Base-by-base conservation (phyloP, 2,797 vertebrate species). In the Malacoctenus gilli region DNA sequence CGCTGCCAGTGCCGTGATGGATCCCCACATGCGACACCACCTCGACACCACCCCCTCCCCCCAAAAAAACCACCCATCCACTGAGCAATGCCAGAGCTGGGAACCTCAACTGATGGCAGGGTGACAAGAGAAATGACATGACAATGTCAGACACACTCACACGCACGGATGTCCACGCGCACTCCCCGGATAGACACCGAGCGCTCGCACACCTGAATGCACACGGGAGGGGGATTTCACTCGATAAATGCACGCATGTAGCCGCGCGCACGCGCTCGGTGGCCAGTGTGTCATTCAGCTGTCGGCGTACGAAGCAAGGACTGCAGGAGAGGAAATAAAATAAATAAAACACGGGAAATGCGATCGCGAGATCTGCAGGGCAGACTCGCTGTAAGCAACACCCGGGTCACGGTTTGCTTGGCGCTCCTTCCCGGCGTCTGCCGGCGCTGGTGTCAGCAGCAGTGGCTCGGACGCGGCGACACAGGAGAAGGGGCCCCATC, bases 341-440 rank as follows among this genome's bases (percentile, higher is more conserved):
- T 12, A 14, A 30, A 14, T 8, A 37, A 43, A 25, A 60, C 41
- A 46, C 3, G 35, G 32, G 75, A 78, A 80, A 86, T n/a, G 50
- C 2, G 59, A 83, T 75, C 57, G 52, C 15, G 12, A 59, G 74
- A 52, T 66, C 73, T 68, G 53, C 58, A 54, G 50, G n/a, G 35
- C 68, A 50, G 78, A 58, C 55, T 64, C 51, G 18, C 55, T 89
- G 83, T 86, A 85, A 85, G 80, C 56, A 72, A 85, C 75, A 86
- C 80, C 72, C 2, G 36, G 50, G 32, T 69, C 41, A 13, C 50
- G 65, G 58, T 69, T 79, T 18, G 64, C 65, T 72, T 80, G 77
- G 79, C 79, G 57, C 58, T 68, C 59, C 0, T 66, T 62, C 58
- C 50, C 46, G n/a, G 38, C 15, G 49, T 72, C 54, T 70, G 64